phyloP scores from a whole-genome alignment of 2,113 vertebrate genomes.

The Rhabdomys dilectus region DNA sequence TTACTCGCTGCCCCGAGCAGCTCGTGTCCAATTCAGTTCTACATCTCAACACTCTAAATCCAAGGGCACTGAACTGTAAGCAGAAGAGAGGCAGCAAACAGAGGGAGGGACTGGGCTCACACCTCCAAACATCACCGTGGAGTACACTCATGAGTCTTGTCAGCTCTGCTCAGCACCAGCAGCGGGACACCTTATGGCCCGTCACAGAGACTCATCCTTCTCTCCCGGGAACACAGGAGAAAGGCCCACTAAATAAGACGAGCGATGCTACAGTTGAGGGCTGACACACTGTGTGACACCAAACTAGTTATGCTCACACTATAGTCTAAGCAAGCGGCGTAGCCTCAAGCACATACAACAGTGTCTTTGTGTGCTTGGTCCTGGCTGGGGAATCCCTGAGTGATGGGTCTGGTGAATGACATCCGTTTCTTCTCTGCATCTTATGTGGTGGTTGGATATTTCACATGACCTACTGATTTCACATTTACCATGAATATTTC shows the following conservation, averaged over 20 bases:
- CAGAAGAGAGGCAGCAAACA: not conserved
- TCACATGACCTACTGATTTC: not conserved
- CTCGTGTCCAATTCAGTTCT: accelerated
- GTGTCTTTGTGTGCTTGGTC: not conserved
- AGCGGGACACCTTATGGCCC: accelerated
- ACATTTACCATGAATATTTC: not conserved
- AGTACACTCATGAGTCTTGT: not conserved
- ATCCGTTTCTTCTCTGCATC: not conserved
- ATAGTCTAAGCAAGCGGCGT: accelerated
- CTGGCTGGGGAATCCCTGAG: not conserved
- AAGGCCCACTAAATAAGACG: not conserved
- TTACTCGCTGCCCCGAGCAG: no score
- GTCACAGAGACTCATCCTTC: not conserved
- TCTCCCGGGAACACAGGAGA: not conserved
- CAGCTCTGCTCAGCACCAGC: not conserved
- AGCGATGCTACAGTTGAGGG: accelerated
- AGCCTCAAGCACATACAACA: not conserved
- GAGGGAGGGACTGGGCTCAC: not conserved
- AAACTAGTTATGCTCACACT: not conserved
- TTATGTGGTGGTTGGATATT: not conserved
- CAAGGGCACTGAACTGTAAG: not conserved
- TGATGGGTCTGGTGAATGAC: not conserved
- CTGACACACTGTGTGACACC: accelerated
- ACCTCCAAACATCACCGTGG: not conserved
- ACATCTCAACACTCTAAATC: not conserved